Evolutionary conservation across 2,113 vertebrate species (phyloP).

Genomic region (Bostrychus sinensis): DNA sequence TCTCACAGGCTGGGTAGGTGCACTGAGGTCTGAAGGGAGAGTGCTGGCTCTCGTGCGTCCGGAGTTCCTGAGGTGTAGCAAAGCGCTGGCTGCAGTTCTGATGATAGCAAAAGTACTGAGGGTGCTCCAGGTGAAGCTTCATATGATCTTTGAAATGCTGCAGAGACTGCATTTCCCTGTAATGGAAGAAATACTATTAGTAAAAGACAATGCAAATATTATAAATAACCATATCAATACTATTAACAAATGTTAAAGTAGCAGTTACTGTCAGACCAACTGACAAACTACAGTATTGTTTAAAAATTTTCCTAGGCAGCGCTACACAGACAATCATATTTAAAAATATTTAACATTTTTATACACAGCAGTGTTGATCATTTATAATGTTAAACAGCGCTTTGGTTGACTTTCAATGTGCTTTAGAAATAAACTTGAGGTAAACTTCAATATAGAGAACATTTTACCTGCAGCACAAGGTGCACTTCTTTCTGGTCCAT

Average conservation of each 20-base stretch:
- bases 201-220: background rate
- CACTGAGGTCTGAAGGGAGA: slow-evolving; percentile 78
- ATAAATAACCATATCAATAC: background rate
- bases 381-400: no score
- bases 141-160: slow-evolving; percentile 94
- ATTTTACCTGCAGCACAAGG: slow-evolving; percentile 83
- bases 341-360: no score
- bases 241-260: no score
- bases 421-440: background rate
- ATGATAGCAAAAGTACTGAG: slow-evolving; percentile 92
- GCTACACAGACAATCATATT: no score
- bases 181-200: background rate
- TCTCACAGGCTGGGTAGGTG: slow-evolving; percentile 85
- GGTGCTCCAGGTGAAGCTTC: slow-evolving; percentile 85
- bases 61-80: slow-evolving; percentile 82
- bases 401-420: no score
- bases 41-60: slow-evolving; percentile 85
- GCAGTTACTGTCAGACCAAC: no score
- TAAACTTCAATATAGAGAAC: background rate
- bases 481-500: slow-evolving; percentile 90
- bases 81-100: slow-evolving; percentile 87
- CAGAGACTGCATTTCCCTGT: slow-evolving; percentile 69
- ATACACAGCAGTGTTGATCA: no score
- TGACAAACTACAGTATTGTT: no score
- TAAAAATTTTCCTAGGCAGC: no score